Conservation (phyloP, 2,797 vertebrate species). For the Hydrocynus forskahlii region DNA sequence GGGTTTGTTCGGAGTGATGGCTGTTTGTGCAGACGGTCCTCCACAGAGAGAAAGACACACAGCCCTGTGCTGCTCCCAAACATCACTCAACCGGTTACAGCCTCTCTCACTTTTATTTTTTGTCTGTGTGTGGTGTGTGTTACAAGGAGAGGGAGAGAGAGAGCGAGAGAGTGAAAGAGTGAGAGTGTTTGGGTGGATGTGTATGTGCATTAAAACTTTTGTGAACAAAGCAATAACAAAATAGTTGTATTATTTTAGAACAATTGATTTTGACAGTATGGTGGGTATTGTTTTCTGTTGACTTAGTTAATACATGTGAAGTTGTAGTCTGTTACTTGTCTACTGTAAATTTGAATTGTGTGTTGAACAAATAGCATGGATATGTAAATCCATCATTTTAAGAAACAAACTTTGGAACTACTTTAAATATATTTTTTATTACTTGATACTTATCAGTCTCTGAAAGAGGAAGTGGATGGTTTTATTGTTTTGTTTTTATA, state of each 20-base stretch:
- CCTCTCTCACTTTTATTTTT: background rate
- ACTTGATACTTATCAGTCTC: background rate
- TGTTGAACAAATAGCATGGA: background rate
- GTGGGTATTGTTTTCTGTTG: slow-evolving; percentile 1
- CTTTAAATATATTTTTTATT: background rate
- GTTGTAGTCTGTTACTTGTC: slow-evolving; percentile 15
- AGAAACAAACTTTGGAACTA: background rate
- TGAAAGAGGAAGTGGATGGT: background rate
- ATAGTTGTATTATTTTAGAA: background rate
- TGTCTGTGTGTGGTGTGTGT: background rate
- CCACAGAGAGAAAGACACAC: background rate
- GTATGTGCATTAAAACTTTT: slow-evolving; percentile 4
- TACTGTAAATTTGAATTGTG: background rate
- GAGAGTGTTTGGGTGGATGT: background rate
- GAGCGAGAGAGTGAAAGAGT: background rate
- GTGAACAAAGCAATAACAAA: slow-evolving; percentile 46
- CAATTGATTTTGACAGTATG: background rate
- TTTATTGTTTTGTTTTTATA: slow-evolving; percentile 19
- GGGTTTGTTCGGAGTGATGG: background rate
- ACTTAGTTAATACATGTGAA: background rate
- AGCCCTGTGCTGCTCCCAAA: slow-evolving; percentile 2
- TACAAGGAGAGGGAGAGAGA: background rate
- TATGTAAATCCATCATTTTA: background rate
- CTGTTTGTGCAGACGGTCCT: background rate
- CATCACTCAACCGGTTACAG: background rate